These are phyloP conservation scores for Steinernema khuongi DNA, from an alignment of 1,140 invertebrate species.

Conservation along the genomic window DNA sequence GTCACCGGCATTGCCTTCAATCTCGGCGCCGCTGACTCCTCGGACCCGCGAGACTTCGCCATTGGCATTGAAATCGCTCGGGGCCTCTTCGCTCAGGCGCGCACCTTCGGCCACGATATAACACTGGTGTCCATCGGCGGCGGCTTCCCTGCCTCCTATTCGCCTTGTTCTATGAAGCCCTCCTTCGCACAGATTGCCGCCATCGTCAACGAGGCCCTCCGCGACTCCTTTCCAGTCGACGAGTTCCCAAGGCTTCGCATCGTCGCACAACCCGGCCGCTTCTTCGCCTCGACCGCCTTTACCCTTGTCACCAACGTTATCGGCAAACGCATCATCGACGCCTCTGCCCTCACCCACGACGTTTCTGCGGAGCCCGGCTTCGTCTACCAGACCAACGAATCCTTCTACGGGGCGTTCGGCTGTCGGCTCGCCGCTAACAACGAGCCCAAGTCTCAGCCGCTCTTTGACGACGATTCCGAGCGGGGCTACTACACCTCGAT, in stretches of 20 bases:
- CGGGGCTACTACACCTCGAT: constrained; percentile 60
- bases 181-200: constrained; percentile 64
- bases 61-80: constrained; percentile 59
- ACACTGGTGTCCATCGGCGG: constrained; percentile 62
- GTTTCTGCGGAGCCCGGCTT: constrained; percentile 61
- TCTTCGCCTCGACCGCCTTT: constrained; percentile 84
- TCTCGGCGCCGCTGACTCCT: constrained; percentile 60
- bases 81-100: constrained; percentile 59
- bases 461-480: neutral
- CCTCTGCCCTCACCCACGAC: constrained; percentile 24
- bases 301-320: constrained; percentile 81
- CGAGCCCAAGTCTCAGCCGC: constrained; percentile 65
- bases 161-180: neutral
- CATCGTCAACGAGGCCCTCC: constrained; percentile 70
- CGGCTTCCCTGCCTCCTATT: constrained; percentile 54
- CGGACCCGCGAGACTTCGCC: constrained; percentile 55
- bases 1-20: constrained; percentile 69
- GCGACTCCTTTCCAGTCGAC: constrained; percentile 71
- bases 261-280: constrained; percentile 83
- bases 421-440: constrained; percentile 89
- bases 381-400: constrained; percentile 93
- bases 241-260: constrained; percentile 68
- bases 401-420: constrained; percentile 94
- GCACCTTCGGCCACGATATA: constrained; percentile 59
- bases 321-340: constrained; percentile 69